Conservation (phyloP, 2,113 vertebrate genomes). For the Notothenia rossii region DNA sequence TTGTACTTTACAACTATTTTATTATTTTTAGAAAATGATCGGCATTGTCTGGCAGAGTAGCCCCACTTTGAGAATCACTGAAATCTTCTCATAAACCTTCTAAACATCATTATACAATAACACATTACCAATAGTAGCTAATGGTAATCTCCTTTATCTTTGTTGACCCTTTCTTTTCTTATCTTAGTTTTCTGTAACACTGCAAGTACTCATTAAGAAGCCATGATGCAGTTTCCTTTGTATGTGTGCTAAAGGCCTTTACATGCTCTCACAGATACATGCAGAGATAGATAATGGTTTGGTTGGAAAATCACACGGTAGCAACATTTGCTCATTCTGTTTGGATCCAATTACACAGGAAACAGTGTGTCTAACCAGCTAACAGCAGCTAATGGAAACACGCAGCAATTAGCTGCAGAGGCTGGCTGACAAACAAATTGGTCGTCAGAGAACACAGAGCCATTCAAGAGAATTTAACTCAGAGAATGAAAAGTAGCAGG, state of each 20-base stretch:
- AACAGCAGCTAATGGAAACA: slow-evolving; percentile 29
- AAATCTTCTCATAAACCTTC: background rate
- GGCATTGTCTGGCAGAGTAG: too few species aligned
- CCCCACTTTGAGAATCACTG: too few species aligned
- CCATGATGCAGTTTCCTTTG: background rate
- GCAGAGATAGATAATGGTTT: background rate
- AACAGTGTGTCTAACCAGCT: background rate
- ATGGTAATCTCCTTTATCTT: background rate
- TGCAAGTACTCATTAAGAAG: background rate
- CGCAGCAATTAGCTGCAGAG: slow-evolving; percentile 29
- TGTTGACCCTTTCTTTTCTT: too few species aligned
- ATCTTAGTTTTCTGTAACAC: background rate
- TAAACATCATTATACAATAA: background rate
- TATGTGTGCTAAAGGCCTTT: background rate
- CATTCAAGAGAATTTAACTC: background rate
- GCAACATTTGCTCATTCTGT: slow-evolving; percentile 14
- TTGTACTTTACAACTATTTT: too few species aligned
- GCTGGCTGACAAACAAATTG: slow-evolving; percentile 19
- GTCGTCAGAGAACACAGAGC: background rate
- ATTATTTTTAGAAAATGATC: too few species aligned
- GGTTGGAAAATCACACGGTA: background rate
- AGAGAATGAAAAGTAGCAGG: background rate
- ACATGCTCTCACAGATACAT: background rate
- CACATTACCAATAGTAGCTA: background rate
- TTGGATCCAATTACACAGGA: slow-evolving; percentile 23